Base-by-base conservation (phyloP, 1,140 invertebrate species). In the Trialeurodes vaporariorum region DNA sequence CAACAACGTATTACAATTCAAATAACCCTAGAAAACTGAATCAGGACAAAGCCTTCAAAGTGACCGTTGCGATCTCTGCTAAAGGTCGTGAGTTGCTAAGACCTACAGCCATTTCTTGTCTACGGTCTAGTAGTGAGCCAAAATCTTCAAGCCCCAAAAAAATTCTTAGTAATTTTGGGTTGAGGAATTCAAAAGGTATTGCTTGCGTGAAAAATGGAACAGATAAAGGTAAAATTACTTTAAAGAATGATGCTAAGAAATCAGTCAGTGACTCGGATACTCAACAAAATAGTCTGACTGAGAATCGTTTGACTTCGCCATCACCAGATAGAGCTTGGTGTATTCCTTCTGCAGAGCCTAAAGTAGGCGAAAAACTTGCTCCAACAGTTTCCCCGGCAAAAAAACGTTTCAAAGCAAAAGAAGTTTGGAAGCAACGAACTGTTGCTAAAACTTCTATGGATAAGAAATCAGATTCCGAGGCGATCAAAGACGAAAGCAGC, bases 1-100 rank as follows among this genome's bases (percentile, higher is more conserved):
- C 77, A 1, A 77, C 77, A 25, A 73, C 75, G 21, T 64, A 77
- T 13, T 78, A 78, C 68, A 76, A 75, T 23, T 79, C 80, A 11
- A 27, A 71, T 27, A 76, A 73, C 70, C 77, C 73, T 60, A 68
- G 63, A 67, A 77, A 73, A 68, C 70, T 69, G 59, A 79, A 72
- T 1, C 76, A 80, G 67, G 79, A 82, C 25, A 83, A 83, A 74
- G 72, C 75, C 0, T 26, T 80, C 17, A 81, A 79, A 66, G 76
- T 81, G 0, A 76, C 78, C 5, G 77, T 80, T 0, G 75, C 79
- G 0, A 79, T 83, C 59, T 80, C 79, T 9, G 73, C 79, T 2
- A 82, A 79, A 73, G 81, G 79, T 0, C 79, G 76, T 67, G 79
- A 81, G 67, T 70, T 79, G 21, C 68, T 79, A 13, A 70, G 72